Base-by-base conservation (phyloP, 2,888 invertebrate genomes). In the Aporophyla nigra region DNA sequence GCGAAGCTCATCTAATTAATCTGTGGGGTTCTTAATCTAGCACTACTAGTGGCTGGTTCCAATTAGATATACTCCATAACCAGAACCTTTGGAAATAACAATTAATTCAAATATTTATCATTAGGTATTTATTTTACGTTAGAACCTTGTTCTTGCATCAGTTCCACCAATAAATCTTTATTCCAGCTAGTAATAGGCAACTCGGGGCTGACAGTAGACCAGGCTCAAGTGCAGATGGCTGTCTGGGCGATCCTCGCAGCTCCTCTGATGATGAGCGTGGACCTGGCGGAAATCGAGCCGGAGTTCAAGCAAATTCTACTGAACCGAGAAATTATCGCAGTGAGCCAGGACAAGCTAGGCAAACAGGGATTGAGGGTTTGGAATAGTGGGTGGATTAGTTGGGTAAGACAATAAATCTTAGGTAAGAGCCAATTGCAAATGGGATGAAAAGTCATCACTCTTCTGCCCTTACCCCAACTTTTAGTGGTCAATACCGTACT, bases 201-300 rank as follows among this genome's bases (percentile, higher is more conserved):
- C 92, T 97, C 92, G 80, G 97, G 97, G 0, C 90, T 97, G 40
- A 97, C 97, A 71, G 93, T 97, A 74, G 97, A 97, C 72, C 97
- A 98, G 91, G 97, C 97, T 24, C 95, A 96, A 73, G 96, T 97
- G 0, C 98, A 98, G 92, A 98, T 98, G 98, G 98, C 97, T 0
- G 94, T 98, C 72, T 98, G 98, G 98, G 96, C 97, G 0, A 93
- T 98, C 54, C 92, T 98, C 89, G 98, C 98, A 0, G 97, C 98
- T 0, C 98, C 98, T 0, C 93, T 98, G 5, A 94, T 98, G 63
- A 97, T 98, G 96, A 98, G 98, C 53, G 97, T 96, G 16, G 98
- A 98, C 89, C 93, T 98, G 33, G 93, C 96, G 6, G 95, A 93
- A 49, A 97, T 98, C 62, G 89, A 93, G 40, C 95, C 96, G 0